Evolutionary conservation across 2,113 vertebrate species (phyloP), one percentile per base, ranked within the genome.

Genomic region (Stercorarius parasiticus): DNA sequence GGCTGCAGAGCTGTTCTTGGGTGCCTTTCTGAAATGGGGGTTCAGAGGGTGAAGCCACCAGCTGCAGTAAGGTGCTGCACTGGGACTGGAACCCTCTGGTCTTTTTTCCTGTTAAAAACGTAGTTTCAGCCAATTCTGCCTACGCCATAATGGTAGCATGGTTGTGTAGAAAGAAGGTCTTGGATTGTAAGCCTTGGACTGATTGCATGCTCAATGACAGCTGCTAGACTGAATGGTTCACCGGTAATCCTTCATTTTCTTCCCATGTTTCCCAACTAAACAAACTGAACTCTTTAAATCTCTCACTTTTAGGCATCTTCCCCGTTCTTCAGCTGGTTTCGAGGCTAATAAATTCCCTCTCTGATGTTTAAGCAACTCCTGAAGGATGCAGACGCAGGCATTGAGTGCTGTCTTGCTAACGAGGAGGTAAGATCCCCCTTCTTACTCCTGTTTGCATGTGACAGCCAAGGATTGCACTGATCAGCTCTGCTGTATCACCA

Each of bases 381-480:
- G 84, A 69, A 97, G 96, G 87, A 96, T 97, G 96, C 84, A 6
- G 93, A 52, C 69, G 2, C 45, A 15, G 93, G 65, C 40, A 6
- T 4, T 10, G 50, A 1, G 65, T 58, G 92, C 84, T 90, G 81
- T 47, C 81, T 85, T 22, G 58, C 93, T 89, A 23, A 62, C 77
- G 2, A 52, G 73, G 95, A 95, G 95, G 95, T 97, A 88, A 95
- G 94, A n/a, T 53, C 90, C 14, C 8, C 40, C 38, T 81, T 21
- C 42, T 66, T 22, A 65, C 67, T 45, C 38, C 58, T 13, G 43
- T 7, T 6, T 9, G 82, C 82, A 30, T 1, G 8, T 43, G 45
- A 8, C 56, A 14, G 43, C 74, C 66, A 11, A 61, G 70, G 65
- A 4, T 53, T 20, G 29, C 58, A 8, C 36, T 18, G 10, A 6